Evolutionary conservation across 2,113 vertebrate species (phyloP).

Genomic region (Epinephelus cyanopodus): DNA sequence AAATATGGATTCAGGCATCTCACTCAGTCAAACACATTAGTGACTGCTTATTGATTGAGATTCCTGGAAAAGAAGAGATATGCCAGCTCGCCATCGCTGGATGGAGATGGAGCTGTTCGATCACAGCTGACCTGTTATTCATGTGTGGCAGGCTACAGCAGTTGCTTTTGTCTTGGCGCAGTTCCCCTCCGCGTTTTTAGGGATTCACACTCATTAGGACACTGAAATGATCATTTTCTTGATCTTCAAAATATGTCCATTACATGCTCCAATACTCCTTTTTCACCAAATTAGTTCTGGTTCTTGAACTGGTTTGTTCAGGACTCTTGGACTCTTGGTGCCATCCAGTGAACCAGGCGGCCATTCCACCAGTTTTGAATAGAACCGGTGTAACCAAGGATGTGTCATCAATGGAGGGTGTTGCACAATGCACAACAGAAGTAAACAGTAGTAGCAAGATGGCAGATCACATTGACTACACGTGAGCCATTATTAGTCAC

Average conservation of each 20-base stretch:
- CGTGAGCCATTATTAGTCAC: too few relatives aligned
- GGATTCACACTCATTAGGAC: neutral
- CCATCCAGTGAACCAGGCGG: too few relatives aligned
- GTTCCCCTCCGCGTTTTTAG: constrained; percentile 3
- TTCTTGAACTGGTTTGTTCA: too few relatives aligned
- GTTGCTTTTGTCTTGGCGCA: constrained; percentile 18
- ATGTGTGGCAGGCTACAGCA: constrained; percentile 40
- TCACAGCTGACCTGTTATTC: constrained; percentile 81
- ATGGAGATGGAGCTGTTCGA: constrained; percentile 70
- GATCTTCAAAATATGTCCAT: constrained; percentile 4
- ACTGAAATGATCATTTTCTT: neutral
- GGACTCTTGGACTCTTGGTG: too few relatives aligned
- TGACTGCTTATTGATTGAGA: constrained; percentile 81
- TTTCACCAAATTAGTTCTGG: too few relatives aligned
- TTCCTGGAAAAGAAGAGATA: constrained; percentile 78
- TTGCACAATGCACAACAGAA: too few relatives aligned
- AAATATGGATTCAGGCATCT: constrained; percentile 80
- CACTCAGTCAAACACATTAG: constrained; percentile 78
- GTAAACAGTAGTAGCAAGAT: too few relatives aligned
- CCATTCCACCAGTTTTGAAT: too few relatives aligned
- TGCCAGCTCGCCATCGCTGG: constrained; percentile 64
- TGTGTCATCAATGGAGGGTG: too few relatives aligned
- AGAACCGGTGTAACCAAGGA: too few relatives aligned
- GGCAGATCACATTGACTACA: too few relatives aligned
- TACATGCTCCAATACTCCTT: neutral